Evolutionary conservation across 2,797 vertebrate species (phyloP), one percentile per base, ranked within the genome.

Genomic region (Pseudochaenichthys georgianus): DNA sequence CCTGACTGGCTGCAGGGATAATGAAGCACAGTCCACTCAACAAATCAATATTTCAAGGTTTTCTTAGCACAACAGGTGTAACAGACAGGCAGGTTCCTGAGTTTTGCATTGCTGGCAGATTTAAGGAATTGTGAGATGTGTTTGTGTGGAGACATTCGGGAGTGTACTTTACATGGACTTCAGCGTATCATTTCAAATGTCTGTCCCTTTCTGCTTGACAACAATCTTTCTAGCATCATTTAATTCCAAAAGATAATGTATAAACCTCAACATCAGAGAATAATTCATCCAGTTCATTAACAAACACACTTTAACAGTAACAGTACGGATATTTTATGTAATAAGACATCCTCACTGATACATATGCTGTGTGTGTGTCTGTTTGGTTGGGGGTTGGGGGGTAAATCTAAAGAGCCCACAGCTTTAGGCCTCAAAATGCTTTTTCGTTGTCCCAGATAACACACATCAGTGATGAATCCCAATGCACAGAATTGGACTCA

Each of bases 1-100:
- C 59, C 57, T 68, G 23, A 51, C 53, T 45, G 47, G 19, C 41
- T 47, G 21, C 55, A 52, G 61, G 16, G 17, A 52, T 59, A 63
- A 17, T 15, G 50, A 66, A 23, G 31, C 70, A 54, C 76, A 81
- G 58, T 77, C 79, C 46, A 34, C 69, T 79, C 52, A 17, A 64
- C 54, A 67, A 70, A 82, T 84, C 76, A 83, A 80, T 78, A 77
- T 80, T 75, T 66, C 58, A 58, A 45, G 45, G 41, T 72, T 78
- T 86, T 86, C 60, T 57, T 52, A 62, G 53, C 59, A 75, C 82
- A 86, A 80, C 77, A 87, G 75, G 78, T 87, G 64, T 9, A 77
- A 60, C 57, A 48, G 51, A 67, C 17, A 12, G 54, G 58, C 42
- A n/a, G 16, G 19, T 58, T 73, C 64, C 19, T 64, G 45, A 51